These are phyloP conservation scores for Eciton burchellii DNA, from an alignment of 1,140 invertebrate species.

Conservation along the genomic window DNA sequence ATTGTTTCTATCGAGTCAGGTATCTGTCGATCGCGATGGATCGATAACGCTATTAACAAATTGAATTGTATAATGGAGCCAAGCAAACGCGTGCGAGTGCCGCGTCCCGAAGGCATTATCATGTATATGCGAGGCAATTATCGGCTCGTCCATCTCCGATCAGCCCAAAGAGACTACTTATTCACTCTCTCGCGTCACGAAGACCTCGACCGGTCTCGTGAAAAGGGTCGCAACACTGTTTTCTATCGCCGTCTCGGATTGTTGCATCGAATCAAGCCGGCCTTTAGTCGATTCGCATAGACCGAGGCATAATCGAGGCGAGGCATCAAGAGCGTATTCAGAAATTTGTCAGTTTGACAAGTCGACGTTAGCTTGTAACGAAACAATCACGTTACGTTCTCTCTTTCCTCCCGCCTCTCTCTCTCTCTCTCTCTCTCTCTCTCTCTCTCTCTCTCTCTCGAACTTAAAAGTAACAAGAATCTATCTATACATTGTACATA, in stretches of 20 bases:
- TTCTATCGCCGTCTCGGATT: neutral
- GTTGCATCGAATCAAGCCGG: neutral
- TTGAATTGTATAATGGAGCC: conserved; percentile 79
- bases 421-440: no score
- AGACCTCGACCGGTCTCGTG: neutral
- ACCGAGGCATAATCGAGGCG: neutral
- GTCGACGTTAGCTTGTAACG: no score
- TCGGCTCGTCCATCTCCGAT: conserved; percentile 50
- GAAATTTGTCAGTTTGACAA: no score
- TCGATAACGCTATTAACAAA: conserved; percentile 79
- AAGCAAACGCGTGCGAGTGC: conserved; percentile 25
- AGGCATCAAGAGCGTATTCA: neutral
- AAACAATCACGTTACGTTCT: no score
- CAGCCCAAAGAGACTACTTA: conserved; percentile 60
- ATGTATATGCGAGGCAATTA: conserved; percentile 61
- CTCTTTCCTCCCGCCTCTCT: no score
- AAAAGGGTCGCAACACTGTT: conserved; percentile 22
- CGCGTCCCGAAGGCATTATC: conserved; percentile 35
- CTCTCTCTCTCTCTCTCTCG: no score
- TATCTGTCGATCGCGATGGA: conserved; percentile 74
- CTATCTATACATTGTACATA: no score
- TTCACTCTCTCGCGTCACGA: conserved; percentile 33
- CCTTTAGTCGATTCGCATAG: neutral
- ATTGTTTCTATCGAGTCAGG: conserved; percentile 74
- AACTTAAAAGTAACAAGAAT: no score